Evolutionary conservation across 2,113 vertebrate species (phyloP), one percentile per base, ranked within the genome.

Genomic region (Leucopsar rothschildi): DNA sequence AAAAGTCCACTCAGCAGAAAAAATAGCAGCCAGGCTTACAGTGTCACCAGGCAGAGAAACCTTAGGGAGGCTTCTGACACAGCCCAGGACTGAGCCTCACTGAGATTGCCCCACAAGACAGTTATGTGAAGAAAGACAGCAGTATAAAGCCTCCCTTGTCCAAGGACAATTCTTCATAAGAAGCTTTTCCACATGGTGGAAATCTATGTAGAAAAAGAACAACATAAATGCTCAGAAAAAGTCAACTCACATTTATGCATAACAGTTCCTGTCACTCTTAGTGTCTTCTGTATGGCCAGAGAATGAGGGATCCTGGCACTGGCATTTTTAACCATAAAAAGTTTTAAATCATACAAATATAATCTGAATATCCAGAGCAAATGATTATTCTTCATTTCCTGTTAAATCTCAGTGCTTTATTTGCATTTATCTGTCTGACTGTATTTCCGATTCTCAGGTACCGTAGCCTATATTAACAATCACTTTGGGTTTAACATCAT

Each of bases 401-500:
- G n/a, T 80, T 76, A 90, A 89, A 79, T 28, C 56, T 80, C 33
- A 0, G 28, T 88, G 66, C 52, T 82, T 78, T 70, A 90, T 91
- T 91, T 91, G 73, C 53, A 84, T 91, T 81, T 92, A 84, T 90
- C 79, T 88, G 66, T 84, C 79, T 76, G 52, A 56, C 61, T 85
- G 59, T 68, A 82, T 65, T 95, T 85, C 78, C 90, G 75, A 88
- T 28, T 92, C 59, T 78, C 90, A 95, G 61, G 77, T 73, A 95
- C 61, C 1, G 0, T 40, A 89, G 56, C 71, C 90, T 94, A 78
- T 59, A 93, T 97, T 95, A 96, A 88, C n/a, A 95, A 84, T 87
- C 92, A 90, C 86, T 96, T 82, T 95, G 82, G 65, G 86, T 95
- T 96, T 92, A 93, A 91, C 88, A 94, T 96, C 93, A 96, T 97